A percentile compares a stretch with the other conserved stretches of the same genome.
Evolutionary conservation across 2,797 vertebrate species (phyloP).

Genomic region (Tauraco hartlaubi): DNA sequence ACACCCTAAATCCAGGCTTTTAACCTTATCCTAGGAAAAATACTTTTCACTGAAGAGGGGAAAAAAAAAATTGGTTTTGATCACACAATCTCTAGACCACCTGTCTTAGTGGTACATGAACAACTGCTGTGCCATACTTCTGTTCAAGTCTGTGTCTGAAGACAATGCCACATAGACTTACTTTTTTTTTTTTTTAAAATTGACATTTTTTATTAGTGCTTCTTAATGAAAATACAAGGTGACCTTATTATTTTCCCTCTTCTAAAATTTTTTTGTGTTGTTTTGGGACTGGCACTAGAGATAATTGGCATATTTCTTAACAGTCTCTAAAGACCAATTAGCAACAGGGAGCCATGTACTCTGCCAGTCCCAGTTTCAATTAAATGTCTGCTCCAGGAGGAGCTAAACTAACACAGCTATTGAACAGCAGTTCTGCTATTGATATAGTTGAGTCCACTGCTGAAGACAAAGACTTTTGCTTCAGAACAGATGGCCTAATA

Average conservation of each 20-base stretch:
- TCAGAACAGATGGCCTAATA: slow-evolving; percentile 31
- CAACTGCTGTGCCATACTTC: background rate
- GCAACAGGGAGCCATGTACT: slow-evolving; percentile 36
- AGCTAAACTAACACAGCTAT: slow-evolving; percentile 23
- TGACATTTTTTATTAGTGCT: background rate
- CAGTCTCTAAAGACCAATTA: slow-evolving; percentile 74
- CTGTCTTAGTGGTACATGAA: background rate
- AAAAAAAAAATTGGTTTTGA: background rate
- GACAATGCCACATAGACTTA: background rate
- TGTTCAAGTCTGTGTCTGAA: background rate
- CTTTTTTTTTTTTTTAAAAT: background rate
- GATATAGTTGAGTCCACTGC: slow-evolving; percentile 8
- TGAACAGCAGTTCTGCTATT: slow-evolving; percentile 10
- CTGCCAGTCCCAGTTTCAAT: slow-evolving; percentile 56
- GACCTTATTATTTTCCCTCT: slow-evolving; percentile 51
- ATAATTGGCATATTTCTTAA: slow-evolving; percentile 62
- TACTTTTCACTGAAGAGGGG: background rate
- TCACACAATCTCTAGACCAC: background rate
- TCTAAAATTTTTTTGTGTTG: background rate
- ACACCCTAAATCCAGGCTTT: background rate
- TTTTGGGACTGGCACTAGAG: slow-evolving; percentile 23
- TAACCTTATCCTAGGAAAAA: background rate
- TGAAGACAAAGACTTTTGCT: slow-evolving; percentile 25
- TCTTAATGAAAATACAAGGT: slow-evolving; percentile 36
- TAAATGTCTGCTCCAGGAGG: slow-evolving; percentile 62